Base-by-base conservation (phyloP, 1,140 invertebrate species). In the Drosophila sulfurigaster region DNA sequence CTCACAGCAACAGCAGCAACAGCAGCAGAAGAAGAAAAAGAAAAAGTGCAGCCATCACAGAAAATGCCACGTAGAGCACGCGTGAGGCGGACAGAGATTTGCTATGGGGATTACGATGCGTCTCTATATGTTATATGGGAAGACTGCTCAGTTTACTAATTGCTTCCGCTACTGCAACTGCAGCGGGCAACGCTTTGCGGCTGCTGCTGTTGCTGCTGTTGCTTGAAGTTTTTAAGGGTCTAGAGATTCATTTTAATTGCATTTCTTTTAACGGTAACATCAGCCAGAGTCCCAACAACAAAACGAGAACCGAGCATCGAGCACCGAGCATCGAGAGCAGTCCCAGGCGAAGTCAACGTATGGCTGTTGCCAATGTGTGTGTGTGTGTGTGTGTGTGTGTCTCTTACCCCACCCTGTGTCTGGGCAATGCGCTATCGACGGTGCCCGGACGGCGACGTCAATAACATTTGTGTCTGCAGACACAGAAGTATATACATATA, bases 181-280 rank as follows among this genome's bases (percentile, higher is more conserved):
- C 59, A 45, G 15, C 43, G 63, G 65, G 68, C 59, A 45, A 30
- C 43, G 63, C 48, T 78, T 41, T 45, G 38, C 41, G 45, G 74
- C 65, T 52, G 70, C 48, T 49, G 67, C 25, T 11, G 57, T 52
- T 51, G 32, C 68, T 52, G 57, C 48, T 38, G 49, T 58, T 68
- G 59, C 68, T 45, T 62, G 48, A 79, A 79, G 80, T 83, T 87
- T 82, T 88, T 72, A 78, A 74, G 83, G 78, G 82, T 80, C 83
- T 87, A 78, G 73, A 87, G 78, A 87, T 82, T 83, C 83, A 83
- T 83, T 87, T 87, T 87, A 88, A 88, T 88, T 88, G 83, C 83
- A 89, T 88, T 88, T 88, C 83, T 88, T 89, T 88, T 88, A 88
- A 88, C 83, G 83, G 83, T 88, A 88, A 78, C 85, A 88, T 83